Evolutionary conservation across 2,113 vertebrate genomes (phyloP).

Genomic region (Burhinus bistriatus): DNA sequence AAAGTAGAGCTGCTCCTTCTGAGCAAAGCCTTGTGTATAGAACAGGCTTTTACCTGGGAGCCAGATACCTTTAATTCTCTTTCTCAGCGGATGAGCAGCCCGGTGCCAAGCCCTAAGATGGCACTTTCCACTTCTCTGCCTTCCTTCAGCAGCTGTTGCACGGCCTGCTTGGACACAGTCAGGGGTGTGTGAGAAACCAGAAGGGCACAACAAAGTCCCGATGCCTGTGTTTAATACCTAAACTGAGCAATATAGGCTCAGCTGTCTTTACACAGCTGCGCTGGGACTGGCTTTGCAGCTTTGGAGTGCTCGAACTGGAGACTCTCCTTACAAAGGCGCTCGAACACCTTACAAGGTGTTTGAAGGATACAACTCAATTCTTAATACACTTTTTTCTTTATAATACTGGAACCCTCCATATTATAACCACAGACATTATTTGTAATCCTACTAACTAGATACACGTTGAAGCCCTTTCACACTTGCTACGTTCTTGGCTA

Average conservation of each 20-base stretch:
- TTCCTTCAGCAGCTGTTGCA: not conserved
- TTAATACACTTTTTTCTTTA: not conserved
- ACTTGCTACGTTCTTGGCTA: not conserved
- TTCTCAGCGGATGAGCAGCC: not conserved
- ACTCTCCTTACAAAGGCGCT: not conserved
- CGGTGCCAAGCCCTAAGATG: not conserved
- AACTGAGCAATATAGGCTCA: not conserved
- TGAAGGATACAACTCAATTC: not conserved
- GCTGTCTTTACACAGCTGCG: not conserved
- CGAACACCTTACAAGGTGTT: not conserved
- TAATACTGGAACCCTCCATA: not conserved
- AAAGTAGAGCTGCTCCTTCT: not conserved
- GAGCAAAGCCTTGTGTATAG: not conserved
- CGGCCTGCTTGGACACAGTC: not conserved
- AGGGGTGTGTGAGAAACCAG: not conserved
- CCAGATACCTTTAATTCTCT: not conserved
- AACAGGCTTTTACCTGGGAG: not conserved
- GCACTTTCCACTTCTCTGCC: not conserved
- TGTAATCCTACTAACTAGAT: not conserved
- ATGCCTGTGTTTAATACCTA: not conserved
- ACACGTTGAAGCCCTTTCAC: not conserved
- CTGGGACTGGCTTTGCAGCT: not conserved
- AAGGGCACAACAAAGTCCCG: not conserved
- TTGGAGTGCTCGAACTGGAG: not conserved
- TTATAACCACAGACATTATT: not conserved